phyloP scores from a whole-genome alignment of 2,113 vertebrate genomes.

The Malurus melanocephalus region DNA sequence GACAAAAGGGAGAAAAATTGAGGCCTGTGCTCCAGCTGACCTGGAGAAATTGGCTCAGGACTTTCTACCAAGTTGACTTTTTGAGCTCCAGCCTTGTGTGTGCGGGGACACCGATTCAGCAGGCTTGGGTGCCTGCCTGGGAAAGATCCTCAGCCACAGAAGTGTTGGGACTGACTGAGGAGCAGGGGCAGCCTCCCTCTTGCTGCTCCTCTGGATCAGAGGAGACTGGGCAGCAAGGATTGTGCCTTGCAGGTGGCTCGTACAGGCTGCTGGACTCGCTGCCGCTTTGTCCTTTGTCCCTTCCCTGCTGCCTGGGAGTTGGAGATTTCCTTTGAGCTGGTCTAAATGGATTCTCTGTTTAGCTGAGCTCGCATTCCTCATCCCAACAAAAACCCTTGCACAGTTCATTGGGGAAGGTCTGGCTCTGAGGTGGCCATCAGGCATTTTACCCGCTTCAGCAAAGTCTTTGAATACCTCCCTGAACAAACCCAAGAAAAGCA shows the following conservation, averaged over 20 bases:
- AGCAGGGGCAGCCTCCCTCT: not conserved
- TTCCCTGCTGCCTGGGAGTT: not conserved
- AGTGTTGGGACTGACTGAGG: not conserved
- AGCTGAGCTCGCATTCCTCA: rapidly evolving
- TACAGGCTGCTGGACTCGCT: rapidly evolving
- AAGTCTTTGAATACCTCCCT: not conserved
- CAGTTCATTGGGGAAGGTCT: not conserved
- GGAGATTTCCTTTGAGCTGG: not conserved
- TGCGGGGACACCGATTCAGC: rapidly evolving
- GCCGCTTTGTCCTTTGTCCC: not conserved
- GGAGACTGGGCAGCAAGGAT: not conserved
- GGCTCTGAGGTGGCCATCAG: not conserved
- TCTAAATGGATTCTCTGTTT: not conserved
- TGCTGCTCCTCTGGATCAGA: not conserved
- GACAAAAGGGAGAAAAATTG: not conserved
- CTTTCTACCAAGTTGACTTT: rapidly evolving
- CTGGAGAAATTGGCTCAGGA: not conserved
- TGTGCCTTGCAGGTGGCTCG: rapidly evolving
- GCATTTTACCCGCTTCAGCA: not conserved
- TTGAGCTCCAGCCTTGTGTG: rapidly evolving
- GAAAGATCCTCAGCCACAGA: not conserved
- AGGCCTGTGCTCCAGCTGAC: rapidly evolving
- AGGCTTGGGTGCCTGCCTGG: not conserved
- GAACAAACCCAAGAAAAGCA: not conserved
- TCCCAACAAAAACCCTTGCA: not conserved